Base-by-base conservation (phyloP, 2,113 vertebrate genomes). In the Cynopterus brachyotis region DNA sequence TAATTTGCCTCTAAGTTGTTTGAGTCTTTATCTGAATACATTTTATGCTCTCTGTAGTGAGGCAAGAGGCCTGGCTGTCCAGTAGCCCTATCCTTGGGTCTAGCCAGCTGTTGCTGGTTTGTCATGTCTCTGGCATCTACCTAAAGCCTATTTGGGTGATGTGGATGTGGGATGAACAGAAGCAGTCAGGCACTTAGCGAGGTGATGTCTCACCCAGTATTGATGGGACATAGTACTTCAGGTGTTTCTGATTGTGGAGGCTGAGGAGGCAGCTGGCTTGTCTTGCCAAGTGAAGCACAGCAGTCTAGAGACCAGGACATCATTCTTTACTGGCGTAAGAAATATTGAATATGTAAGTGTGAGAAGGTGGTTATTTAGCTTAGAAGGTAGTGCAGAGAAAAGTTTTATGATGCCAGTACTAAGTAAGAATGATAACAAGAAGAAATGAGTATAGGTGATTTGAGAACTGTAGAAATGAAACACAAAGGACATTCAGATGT, bases 221-320 rank as follows among this genome's bases (percentile, higher is more conserved):
- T 4, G 62, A 95, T 64, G 81, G 85, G 10, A 96, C 93, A 3
- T 93, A 76, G 90, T 67, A 87, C 40, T 94, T 62, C 30, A 1
- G 3, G 76, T 50, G 30, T 57, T 7, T 0, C 70, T 93, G 30
- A 26, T 47, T 15, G 47, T 62, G n/a, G 24, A 0, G 0, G 6
- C 64, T 37, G 2, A n/a, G 62, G 66, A 95, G 7, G 53, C 19
- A 11, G 5, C 17, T 1, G 76, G 5, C 16, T 37, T 96, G 8
- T 57, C 64, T 91, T 96, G 70, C 28, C 6, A 2, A 4, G 50
- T 95, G n/a, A 94, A 4, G 30, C 86, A 96, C 57, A 73, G 73
- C 32, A 90, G 84, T 50, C 35, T 97, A 20, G 69, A 53, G 15
- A 22, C 83, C 62, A 88, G n/a, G 22, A 91, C 13, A 53, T 88